Conservation (phyloP, 2,888 invertebrate species). For the Lasioglossum pauxillum region DNA sequence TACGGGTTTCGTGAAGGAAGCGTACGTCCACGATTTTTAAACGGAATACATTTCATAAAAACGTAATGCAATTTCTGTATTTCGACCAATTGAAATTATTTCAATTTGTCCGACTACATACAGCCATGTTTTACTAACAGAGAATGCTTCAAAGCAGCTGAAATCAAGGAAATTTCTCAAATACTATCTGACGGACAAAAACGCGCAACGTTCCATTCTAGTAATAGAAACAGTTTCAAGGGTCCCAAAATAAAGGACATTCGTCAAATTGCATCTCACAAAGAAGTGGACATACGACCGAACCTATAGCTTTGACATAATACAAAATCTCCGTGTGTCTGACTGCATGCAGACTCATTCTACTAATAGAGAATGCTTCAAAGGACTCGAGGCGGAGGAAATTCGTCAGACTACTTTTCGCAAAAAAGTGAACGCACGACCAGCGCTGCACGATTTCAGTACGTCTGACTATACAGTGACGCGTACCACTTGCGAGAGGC, state of each 20-base stretch:
- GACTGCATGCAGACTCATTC: neutral
- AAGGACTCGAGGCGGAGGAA: neutral
- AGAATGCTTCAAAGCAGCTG: neutral
- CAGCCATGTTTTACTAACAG: too few species aligned
- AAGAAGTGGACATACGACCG: neutral
- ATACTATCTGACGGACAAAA: neutral
- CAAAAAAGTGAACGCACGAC: neutral
- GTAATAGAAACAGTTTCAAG: neutral
- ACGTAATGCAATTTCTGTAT: neutral
- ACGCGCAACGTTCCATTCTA: neutral
- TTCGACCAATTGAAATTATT: too few species aligned
- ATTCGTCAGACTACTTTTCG: neutral
- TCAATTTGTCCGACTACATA: neutral
- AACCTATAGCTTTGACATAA: too few species aligned
- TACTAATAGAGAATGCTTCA: neutral
- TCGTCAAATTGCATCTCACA: neutral
- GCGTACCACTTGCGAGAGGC: neutral
- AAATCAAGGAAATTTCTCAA: too few species aligned
- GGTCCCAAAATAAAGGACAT: neutral
- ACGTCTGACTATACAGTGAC: neutral
- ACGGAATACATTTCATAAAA: too few species aligned
- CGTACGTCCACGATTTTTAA: too few species aligned
- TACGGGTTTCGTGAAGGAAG: too few species aligned
- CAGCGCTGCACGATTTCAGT: neutral
- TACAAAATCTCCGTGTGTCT: neutral